Conservation (phyloP, 2,113 vertebrate genomes). For the Gnathonemus echidnorhynchus region DNA sequence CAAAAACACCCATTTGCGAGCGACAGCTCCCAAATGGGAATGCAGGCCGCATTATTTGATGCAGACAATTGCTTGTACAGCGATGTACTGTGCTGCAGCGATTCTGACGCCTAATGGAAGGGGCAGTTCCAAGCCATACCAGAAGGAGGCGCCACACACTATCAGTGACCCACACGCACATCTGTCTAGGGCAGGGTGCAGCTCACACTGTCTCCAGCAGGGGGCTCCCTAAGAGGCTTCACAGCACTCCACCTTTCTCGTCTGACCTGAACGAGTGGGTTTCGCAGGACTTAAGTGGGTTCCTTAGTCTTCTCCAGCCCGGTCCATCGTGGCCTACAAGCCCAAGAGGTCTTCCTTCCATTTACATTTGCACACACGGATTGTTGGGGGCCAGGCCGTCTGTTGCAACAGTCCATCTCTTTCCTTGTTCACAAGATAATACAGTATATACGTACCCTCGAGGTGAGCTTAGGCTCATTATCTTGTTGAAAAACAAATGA, state of each 20-base stretch:
- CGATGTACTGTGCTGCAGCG: background rate
- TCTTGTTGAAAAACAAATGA: background rate
- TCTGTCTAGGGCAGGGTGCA: background rate
- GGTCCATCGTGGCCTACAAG: background rate
- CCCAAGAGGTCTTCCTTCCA: background rate
- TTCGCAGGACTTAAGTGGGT: too few species aligned
- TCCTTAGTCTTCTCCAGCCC: background rate
- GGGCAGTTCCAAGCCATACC: background rate
- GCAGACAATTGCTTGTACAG: background rate
- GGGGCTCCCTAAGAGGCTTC: background rate
- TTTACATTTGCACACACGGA: background rate
- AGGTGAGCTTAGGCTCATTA: background rate
- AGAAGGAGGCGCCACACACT: background rate
- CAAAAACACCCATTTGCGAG: background rate
- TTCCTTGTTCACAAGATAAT: background rate
- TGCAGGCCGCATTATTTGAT: background rate
- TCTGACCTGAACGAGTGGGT: background rate
- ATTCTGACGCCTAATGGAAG: background rate
- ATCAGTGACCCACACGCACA: background rate
- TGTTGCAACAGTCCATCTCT: background rate
- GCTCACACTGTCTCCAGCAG: background rate
- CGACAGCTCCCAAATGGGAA: background rate
- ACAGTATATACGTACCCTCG: background rate
- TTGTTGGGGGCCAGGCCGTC: background rate
- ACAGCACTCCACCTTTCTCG: background rate